A percentile compares a stretch with the other conserved stretches of the same genome.
Evolutionary conservation across 2,113 vertebrate species (phyloP).

Genomic region (Melanerpes formicivorus): DNA sequence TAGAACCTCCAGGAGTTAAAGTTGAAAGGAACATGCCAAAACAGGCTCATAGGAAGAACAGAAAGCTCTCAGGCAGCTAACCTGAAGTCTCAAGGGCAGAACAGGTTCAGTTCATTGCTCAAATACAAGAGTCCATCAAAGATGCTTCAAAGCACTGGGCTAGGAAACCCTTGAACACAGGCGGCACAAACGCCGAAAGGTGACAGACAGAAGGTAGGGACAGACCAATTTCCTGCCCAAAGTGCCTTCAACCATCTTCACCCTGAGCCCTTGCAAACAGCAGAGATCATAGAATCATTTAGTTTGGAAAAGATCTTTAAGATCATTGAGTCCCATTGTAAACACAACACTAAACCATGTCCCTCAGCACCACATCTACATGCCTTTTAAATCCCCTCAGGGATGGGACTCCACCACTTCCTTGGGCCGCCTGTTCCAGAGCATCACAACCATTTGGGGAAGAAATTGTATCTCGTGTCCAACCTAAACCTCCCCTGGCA

Average conservation of each 20-base stretch:
- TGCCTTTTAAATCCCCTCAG: background rate
- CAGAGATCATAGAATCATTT: background rate
- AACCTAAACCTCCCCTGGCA: no score
- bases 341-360: background rate
- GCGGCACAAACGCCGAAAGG: background rate
- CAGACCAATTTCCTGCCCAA: background rate
- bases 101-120: background rate
- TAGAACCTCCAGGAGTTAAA: background rate
- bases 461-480: background rate
- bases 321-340: fast-evolving
- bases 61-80: background rate
- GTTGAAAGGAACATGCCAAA: background rate
- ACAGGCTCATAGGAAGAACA: background rate
- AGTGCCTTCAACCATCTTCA: background rate
- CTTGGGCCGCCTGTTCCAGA: background rate
- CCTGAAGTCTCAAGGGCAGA: background rate
- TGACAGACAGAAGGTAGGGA: background rate
- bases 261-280: background rate
- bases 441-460: background rate
- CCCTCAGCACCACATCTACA: no score
- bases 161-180: background rate
- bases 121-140: background rate
- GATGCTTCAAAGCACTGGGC: background rate
- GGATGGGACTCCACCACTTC: background rate
- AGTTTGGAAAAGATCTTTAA: background rate